These are phyloP conservation scores for Lagopus leucura DNA, from an alignment of 2,113 vertebrate species.

Conservation along the genomic window DNA sequence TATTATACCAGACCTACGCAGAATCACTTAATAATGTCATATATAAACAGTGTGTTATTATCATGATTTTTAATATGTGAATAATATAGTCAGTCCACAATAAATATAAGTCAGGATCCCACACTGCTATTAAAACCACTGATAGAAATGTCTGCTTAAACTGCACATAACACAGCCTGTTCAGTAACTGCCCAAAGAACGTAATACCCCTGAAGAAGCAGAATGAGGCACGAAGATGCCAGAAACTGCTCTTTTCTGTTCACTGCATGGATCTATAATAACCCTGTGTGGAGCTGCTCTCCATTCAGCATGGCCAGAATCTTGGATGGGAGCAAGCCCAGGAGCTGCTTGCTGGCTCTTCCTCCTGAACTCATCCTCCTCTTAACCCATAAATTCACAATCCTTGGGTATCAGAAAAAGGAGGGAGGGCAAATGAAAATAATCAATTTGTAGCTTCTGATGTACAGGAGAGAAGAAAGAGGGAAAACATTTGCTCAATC, in stretches of 20 bases:
- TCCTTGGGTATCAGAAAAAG: background rate
- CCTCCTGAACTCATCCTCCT: background rate
- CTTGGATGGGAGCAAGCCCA: background rate
- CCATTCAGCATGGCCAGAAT: background rate
- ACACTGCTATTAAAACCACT: background rate
- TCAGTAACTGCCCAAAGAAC: background rate
- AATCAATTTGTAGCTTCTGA: no score
- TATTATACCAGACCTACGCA: slow-evolving; percentile 7
- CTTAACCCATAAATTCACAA: background rate
- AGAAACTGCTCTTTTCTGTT: background rate
- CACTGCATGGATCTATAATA: no score
- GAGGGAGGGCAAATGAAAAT: background rate
- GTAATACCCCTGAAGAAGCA: background rate
- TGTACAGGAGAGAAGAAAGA: background rate
- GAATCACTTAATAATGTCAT: slow-evolving; percentile 9
- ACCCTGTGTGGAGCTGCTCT: background rate
- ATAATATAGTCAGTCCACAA: background rate
- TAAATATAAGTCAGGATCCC: background rate
- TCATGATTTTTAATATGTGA: background rate
- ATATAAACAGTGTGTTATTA: background rate
- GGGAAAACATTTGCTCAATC: background rate
- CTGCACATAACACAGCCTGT: background rate
- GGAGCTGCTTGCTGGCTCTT: background rate
- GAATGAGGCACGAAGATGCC: background rate
- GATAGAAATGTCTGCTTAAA: background rate